Percentiles rank a stretch among this genome's conserved stretches.
phyloP scores from a whole-genome alignment of 1,140 invertebrate genomes.

The Lordiphosa stackelbergi region DNA sequence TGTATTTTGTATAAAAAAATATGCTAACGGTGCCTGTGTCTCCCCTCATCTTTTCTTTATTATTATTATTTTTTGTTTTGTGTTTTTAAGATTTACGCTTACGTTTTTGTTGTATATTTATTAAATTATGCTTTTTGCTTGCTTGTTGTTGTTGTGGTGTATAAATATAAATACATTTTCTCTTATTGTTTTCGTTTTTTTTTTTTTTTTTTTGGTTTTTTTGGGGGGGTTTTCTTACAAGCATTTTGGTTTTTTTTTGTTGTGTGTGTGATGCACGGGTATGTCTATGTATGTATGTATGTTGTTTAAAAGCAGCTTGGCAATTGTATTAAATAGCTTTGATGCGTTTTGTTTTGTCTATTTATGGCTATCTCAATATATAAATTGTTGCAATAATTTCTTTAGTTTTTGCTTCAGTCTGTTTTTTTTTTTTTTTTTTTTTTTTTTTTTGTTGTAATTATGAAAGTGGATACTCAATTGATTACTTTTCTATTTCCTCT shows the following conservation, averaged over 20 bases:
- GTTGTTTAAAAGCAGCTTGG: slow-evolving; percentile 50
- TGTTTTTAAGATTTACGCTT: slow-evolving; percentile 5
- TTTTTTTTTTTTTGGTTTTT: slow-evolving; percentile 4
- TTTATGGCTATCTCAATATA: slow-evolving; percentile 32
- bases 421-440: slow-evolving; percentile 51
- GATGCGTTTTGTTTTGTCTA: slow-evolving; percentile 31
- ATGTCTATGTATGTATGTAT: slow-evolving; percentile 10
- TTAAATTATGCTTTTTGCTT: slow-evolving; percentile 48
- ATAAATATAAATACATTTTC: slow-evolving; percentile 68
- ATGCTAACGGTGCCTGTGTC: slow-evolving; percentile 69
- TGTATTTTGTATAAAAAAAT: slow-evolving; percentile 71
- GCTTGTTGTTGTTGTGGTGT: slow-evolving; percentile 30
- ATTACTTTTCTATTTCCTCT: slow-evolving; percentile 23
- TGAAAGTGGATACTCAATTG: slow-evolving; percentile 6
- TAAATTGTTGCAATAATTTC: slow-evolving; percentile 57
- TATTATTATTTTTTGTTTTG: slow-evolving; percentile 3
- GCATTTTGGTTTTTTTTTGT: slow-evolving; percentile 1
- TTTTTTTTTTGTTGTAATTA: slow-evolving; percentile 18
- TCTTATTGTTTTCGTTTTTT: slow-evolving; percentile 29
- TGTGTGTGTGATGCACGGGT: slow-evolving; percentile 9
- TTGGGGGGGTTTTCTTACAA: neutral
- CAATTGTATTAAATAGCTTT: slow-evolving; percentile 20
- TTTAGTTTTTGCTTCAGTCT: slow-evolving; percentile 58
- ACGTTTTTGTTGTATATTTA: slow-evolving; percentile 14
- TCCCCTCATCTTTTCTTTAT: slow-evolving; percentile 10